Evolutionary conservation across 2,888 invertebrate genomes (phyloP).

Genomic region (Luperina nickerlii): DNA sequence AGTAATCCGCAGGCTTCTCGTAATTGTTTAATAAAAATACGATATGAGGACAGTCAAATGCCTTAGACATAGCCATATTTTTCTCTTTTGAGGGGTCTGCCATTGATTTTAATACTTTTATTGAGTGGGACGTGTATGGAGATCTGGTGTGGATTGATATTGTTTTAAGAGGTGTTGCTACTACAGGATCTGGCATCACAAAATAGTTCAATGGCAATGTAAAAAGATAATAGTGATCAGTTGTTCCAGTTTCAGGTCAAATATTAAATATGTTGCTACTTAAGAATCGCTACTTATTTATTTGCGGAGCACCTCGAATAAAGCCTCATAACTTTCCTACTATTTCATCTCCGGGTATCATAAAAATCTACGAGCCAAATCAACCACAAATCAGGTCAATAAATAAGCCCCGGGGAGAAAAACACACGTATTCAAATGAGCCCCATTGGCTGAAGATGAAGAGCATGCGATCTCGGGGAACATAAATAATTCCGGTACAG

Average conservation of each 20-base stretch:
- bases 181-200: neutral
- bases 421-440: constrained; percentile 64
- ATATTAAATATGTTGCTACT: neutral
- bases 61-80: neutral
- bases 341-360: constrained; percentile 46
- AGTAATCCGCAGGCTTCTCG: constrained; percentile 59
- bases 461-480: constrained; percentile 52
- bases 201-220: neutral
- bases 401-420: constrained; percentile 49
- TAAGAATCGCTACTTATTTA: neutral
- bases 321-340: constrained; percentile 30
- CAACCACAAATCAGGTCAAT: constrained; percentile 53
- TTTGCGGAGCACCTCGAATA: constrained; percentile 20
- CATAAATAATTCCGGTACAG: constrained; percentile 53
- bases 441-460: constrained; percentile 51
- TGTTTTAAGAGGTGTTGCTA: neutral
- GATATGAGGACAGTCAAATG: constrained; percentile 45
- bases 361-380: constrained; percentile 49
- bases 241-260: neutral
- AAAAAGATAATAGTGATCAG: neutral
- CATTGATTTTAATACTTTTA: constrained; percentile 6
- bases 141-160: neutral
- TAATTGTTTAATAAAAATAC: constrained; percentile 63
- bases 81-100: constrained; percentile 10
- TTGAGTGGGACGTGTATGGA: neutral